Percentiles rank a stretch among this genome's conserved stretches.
Evolutionary conservation across 2,113 vertebrate genomes (phyloP).

Genomic region (Sinocyclocheilus maitianheensis): DNA sequence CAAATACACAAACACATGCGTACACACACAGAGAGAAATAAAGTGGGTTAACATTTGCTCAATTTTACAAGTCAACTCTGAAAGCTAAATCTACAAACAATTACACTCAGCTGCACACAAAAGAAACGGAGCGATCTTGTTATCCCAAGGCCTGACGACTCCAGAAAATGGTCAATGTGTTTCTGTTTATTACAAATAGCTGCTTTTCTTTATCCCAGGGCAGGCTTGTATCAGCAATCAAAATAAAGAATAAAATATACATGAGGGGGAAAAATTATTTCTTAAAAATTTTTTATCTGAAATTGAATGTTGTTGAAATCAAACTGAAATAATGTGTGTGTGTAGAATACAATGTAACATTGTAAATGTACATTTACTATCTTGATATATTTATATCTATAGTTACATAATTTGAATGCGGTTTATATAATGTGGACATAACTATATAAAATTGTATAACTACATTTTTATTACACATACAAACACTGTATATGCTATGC

Average conservation of each 20-base stretch:
- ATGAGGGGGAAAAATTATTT: too few relatives aligned
- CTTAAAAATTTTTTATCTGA: neutral
- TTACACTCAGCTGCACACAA: constrained; percentile 58
- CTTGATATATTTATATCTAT: too few relatives aligned
- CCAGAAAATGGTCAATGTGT: constrained; percentile 52
- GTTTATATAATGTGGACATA: too few relatives aligned
- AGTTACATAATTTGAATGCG: too few relatives aligned
- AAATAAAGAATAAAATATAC: neutral
- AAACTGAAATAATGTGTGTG: too few relatives aligned
- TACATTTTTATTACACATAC: too few relatives aligned
- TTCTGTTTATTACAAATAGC: neutral
- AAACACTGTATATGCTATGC: too few relatives aligned
- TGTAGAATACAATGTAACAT: too few relatives aligned
- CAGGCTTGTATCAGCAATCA: neutral
- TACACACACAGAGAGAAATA: constrained; percentile 42
- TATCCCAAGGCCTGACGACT: constrained; percentile 32
- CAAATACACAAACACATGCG: constrained; percentile 56
- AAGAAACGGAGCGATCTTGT: constrained; percentile 42
- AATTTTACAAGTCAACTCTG: constrained; percentile 61
- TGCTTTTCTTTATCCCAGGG: neutral
- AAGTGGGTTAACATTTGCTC: constrained; percentile 54
- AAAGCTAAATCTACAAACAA: constrained; percentile 60
- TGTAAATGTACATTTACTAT: too few relatives aligned
- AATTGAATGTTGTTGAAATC: neutral
- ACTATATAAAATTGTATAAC: too few relatives aligned